phyloP scores from a whole-genome alignment of 2,113 vertebrate genomes.

The Amia ocellicauda region DNA sequence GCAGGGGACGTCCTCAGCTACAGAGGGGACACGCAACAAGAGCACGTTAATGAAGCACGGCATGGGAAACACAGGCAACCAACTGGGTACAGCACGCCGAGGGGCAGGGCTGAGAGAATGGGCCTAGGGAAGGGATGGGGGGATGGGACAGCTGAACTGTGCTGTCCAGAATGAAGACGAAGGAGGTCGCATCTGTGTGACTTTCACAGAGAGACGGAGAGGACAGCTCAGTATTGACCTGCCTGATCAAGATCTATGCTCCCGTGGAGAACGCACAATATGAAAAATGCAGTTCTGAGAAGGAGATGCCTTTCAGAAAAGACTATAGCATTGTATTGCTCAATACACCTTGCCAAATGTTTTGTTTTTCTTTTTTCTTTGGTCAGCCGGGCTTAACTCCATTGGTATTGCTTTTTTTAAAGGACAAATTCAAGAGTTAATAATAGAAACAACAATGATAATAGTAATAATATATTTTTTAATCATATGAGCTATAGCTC shows the following conservation, averaged over 20 bases:
- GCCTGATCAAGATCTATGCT: slow-evolving; percentile 49
- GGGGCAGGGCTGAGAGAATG: background rate
- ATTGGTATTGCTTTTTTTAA: too few relatives aligned
- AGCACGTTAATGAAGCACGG: background rate
- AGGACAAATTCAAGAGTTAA: too few relatives aligned
- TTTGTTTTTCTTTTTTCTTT: too few relatives aligned
- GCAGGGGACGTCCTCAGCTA: slow-evolving; percentile 76
- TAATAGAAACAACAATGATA: too few relatives aligned
- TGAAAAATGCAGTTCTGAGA: slow-evolving; percentile 29
- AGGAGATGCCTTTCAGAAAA: too few relatives aligned
- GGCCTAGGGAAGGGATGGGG: background rate
- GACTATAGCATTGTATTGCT: too few relatives aligned
- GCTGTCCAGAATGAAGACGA: slow-evolving; percentile 11
- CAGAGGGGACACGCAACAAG: slow-evolving; percentile 12
- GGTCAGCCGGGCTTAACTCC: too few relatives aligned
- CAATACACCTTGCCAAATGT: too few relatives aligned
- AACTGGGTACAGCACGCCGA: background rate
- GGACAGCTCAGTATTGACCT: slow-evolving; percentile 35
- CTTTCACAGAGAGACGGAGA: slow-evolving; percentile 51
- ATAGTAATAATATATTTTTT: too few relatives aligned
- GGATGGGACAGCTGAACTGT: too few relatives aligned
- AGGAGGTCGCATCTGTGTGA: slow-evolving; percentile 27
- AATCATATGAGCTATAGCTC: too few relatives aligned
- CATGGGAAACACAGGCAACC: background rate
- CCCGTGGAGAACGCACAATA: slow-evolving; percentile 39